phyloP scores from a whole-genome alignment of 2,888 invertebrate species.

The Oxycera nigricornis region DNA sequence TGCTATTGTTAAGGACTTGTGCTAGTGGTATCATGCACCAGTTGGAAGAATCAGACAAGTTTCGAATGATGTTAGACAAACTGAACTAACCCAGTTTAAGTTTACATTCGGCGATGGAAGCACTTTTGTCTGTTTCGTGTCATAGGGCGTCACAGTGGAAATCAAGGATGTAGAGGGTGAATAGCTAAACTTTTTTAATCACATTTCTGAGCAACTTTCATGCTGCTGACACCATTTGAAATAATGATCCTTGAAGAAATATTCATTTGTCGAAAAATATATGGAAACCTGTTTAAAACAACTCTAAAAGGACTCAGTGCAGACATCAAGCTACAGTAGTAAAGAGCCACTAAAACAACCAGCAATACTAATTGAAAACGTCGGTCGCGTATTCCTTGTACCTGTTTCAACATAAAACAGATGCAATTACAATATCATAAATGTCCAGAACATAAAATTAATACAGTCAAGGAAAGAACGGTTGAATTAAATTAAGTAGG shows the following conservation, averaged over 20 bases:
- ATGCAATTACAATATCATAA: constrained; percentile 34
- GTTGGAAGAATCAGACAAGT: not conserved
- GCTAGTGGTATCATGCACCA: not conserved
- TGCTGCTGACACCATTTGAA: not conserved
- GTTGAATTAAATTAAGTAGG: constrained; percentile 28
- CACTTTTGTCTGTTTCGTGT: not conserved
- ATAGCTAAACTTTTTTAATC: constrained; percentile 22
- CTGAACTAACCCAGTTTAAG: not conserved
- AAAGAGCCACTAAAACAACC: no score
- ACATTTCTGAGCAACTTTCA: constrained; percentile 7
- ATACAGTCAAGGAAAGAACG: constrained; percentile 13
- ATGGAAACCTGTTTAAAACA: no score
- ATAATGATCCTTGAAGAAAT: not conserved
- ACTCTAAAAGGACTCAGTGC: no score
- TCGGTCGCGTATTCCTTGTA: not conserved
- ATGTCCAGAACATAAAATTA: constrained; percentile 9
- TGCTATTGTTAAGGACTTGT: not conserved
- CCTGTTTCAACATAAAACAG: not conserved
- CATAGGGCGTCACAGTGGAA: not conserved
- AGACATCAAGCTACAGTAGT: no score
- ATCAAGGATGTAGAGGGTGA: not conserved
- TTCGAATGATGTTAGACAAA: not conserved
- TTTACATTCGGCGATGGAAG: not conserved
- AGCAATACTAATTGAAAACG: constrained; percentile 3
- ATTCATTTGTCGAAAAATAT: not conserved